Evolutionary conservation across 1,140 invertebrate species (phyloP), one percentile per base, ranked within the genome.

Genomic region (Mycetomoellerius zeteki): DNA sequence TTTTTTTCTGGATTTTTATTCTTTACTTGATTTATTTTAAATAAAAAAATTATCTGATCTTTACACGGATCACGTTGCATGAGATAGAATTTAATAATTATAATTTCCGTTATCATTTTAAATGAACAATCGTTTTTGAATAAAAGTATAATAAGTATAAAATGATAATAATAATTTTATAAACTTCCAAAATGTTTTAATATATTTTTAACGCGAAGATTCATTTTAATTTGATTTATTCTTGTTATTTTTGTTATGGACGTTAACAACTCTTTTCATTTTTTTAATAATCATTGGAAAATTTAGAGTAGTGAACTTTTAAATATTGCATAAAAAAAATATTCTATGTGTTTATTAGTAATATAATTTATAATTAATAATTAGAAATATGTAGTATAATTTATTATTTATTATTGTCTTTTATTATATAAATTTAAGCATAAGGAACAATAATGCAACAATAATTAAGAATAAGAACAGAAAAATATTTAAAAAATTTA

Each of bases 401-500:
- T 56, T 33, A 33, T 54, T 52, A 50, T 43, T 43, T 73, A 50
- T 58, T 76, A 77, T 62, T 58, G 6, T 37, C 60, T 24, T 24
- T 43, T 12, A 52, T 54, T 77, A 60, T 16, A 3, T 21, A 27
- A 77, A 30, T 62, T 56, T 19, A 62, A 77, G 27, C 4, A 3
- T 21, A 56, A 21, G 19, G 3, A 47, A 54, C 10, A 10, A 16
- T 77, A 43, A 16, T 30, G 50, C 3, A n/a, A 50, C 14, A 30
- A 33, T 14, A 64, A 37, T 37, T 37, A 37, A 37, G 33, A 37
- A 24, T 21, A 58, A 58, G 27, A 21, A 0, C 7, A 43, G 19
- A 30, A 21, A n/a, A 62, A 12, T 47, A 58, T 65, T 30, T 56
- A 1, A 58, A 77, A 62, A 54, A 64, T 27, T 54, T 2, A 43